phyloP scores from a whole-genome alignment of 2,113 vertebrate species.

The Isurus oxyrinchus region DNA sequence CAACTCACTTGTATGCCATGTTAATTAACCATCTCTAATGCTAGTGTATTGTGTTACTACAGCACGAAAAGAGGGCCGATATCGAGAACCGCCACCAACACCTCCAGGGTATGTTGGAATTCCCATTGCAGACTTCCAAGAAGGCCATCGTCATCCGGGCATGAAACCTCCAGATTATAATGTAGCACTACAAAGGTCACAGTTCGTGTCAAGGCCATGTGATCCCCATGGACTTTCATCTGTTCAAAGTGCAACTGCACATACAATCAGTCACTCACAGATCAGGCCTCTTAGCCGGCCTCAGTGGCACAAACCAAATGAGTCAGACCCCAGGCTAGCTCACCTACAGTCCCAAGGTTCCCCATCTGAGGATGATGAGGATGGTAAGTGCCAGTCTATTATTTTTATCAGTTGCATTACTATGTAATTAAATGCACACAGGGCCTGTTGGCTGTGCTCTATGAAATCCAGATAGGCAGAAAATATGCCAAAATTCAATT shows the following conservation, averaged over 20 bases:
- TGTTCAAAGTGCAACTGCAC: slow-evolving; percentile 47
- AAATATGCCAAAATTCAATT: background rate
- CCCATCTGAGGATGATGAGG: slow-evolving; percentile 64
- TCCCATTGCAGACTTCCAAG: slow-evolving; percentile 80
- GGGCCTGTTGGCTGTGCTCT: background rate
- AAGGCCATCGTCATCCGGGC: slow-evolving; percentile 68
- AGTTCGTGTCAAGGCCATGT: slow-evolving; percentile 81
- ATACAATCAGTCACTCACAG: slow-evolving; percentile 53
- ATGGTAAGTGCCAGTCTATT: slow-evolving; percentile 71
- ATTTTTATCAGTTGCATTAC: background rate
- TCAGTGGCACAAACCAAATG: slow-evolving; percentile 69
- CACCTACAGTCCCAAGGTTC: slow-evolving; percentile 61
- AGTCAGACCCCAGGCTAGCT: slow-evolving; percentile 63
- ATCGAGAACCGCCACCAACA: slow-evolving; percentile 88
- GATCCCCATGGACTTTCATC: slow-evolving; percentile 59
- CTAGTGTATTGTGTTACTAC: slow-evolving; percentile 42
- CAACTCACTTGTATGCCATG: background rate
- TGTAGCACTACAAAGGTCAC: slow-evolving; percentile 86
- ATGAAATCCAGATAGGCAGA: background rate
- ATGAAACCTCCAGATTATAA: slow-evolving; percentile 93
- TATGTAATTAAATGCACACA: background rate
- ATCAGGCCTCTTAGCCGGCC: slow-evolving; percentile 56
- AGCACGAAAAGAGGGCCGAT: slow-evolving; percentile 90
- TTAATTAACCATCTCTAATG: slow-evolving; percentile 36
- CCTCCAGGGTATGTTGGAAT: slow-evolving; percentile 91